phyloP scores from a whole-genome alignment of 2,113 vertebrate species.

The Scolopax mira region DNA sequence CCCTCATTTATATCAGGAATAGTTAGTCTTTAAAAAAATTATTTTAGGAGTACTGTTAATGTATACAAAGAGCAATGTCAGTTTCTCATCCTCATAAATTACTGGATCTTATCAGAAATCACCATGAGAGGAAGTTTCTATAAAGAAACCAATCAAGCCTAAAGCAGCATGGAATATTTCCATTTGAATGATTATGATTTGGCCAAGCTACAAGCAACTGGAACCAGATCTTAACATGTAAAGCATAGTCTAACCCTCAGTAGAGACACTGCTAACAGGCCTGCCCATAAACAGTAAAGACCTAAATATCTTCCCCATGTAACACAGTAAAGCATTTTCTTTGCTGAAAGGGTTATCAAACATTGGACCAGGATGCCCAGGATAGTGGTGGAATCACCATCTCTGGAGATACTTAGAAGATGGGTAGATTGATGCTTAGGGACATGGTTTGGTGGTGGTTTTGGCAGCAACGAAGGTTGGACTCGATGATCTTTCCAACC shows the following conservation, averaged over 20 bases:
- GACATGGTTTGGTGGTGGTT: background rate
- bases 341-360: background rate
- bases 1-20: fast-evolving
- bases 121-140: background rate
- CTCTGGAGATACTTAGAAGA: background rate
- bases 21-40: background rate
- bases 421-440: background rate
- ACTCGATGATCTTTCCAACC: background rate
- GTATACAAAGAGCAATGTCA: background rate
- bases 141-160: background rate
- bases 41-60: background rate
- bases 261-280: background rate
- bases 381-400: background rate
- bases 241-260: background rate
- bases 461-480: background rate
- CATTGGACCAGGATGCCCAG: background rate
- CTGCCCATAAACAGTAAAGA: background rate
- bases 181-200: background rate
- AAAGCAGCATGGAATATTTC: background rate
- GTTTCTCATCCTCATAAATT: background rate
- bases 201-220: background rate
- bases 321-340: background rate
- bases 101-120: background rate
- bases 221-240: fast-evolving
- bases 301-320: background rate